Conservation (phyloP, 1,140 invertebrate species). For the Proctacanthus coquilletti region DNA sequence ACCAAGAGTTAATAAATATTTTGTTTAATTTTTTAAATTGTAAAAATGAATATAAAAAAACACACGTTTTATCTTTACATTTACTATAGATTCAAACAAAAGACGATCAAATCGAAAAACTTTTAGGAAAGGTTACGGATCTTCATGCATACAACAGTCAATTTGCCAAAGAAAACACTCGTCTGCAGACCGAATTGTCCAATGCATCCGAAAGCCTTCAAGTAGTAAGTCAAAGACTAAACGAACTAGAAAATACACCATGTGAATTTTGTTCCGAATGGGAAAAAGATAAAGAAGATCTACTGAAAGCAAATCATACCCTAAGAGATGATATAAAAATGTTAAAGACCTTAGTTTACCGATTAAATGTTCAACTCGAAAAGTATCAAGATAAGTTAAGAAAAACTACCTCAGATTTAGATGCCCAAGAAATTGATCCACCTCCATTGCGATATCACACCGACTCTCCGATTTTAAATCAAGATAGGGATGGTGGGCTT, state of each 20-base stretch:
- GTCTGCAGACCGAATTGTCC: conserved; percentile 12
- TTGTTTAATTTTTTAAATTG: too few species aligned
- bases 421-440: not conserved
- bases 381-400: conserved; percentile 45
- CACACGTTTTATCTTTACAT: too few species aligned
- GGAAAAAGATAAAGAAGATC: conserved; percentile 20
- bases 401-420: too few species aligned
- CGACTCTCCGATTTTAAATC: conserved; percentile 16
- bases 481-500: too few species aligned
- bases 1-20: too few species aligned
- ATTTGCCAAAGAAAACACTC: conserved; percentile 23
- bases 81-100: conserved; percentile 20
- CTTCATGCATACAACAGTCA: conserved; percentile 25
- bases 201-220: conserved; percentile 13
- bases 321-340: conserved; percentile 42
- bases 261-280: conserved; percentile 25
- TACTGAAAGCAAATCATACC: conserved; percentile 34
- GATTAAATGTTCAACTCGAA: conserved; percentile 48
- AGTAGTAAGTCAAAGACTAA: conserved; percentile 3
- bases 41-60: too few species aligned
- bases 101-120: conserved; percentile 26
- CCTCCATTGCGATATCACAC: conserved; percentile 14
- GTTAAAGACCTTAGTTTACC: conserved; percentile 48
- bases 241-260: conserved; percentile 10
- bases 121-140: conserved; percentile 19